Conservation (phyloP, 2,888 invertebrate genomes). For the Luffia ferchaultella region DNA sequence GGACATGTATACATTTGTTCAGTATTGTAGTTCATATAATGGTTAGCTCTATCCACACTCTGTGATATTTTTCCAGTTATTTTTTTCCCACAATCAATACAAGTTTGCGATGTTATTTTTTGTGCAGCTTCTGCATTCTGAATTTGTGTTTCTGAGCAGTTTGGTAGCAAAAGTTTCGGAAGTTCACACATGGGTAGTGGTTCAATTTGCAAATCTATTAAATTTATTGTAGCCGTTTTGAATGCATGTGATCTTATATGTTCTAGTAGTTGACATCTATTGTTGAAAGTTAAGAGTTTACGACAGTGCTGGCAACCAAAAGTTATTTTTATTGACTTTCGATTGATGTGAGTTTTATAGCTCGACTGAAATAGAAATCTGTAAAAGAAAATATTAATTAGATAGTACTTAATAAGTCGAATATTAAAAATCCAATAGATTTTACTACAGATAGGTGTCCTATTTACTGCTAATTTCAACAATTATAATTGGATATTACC, state of each 20-base stretch:
- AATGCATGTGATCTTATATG: slow-evolving; percentile 57
- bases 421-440: neutral
- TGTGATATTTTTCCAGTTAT: slow-evolving; percentile 20
- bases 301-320: slow-evolving; percentile 43
- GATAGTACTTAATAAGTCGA: neutral
- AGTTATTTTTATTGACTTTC: slow-evolving; percentile 49
- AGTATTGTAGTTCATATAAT: slow-evolving; percentile 37
- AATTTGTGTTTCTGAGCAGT: too few relatives aligned
- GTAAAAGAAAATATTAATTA: slow-evolving; percentile 22
- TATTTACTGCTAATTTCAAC: too few relatives aligned
- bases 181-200: slow-evolving; percentile 35
- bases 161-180: neutral
- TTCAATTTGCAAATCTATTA: slow-evolving; percentile 44
- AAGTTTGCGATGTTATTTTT: too few relatives aligned
- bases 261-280: slow-evolving; percentile 51
- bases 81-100: slow-evolving; percentile 36
- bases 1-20: slow-evolving; percentile 38
- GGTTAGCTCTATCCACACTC: slow-evolving; percentile 34
- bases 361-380: slow-evolving; percentile 49
- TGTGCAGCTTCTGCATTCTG: too few relatives aligned
- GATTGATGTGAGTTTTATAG: slow-evolving; percentile 39
- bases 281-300: slow-evolving; percentile 36
- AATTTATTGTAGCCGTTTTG: slow-evolving; percentile 52
- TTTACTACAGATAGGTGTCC: too few relatives aligned
- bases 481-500: slow-evolving; percentile 45